These are phyloP conservation scores for Delia radicum DNA, from an alignment of 1,140 invertebrate species.

Conservation along the genomic window DNA sequence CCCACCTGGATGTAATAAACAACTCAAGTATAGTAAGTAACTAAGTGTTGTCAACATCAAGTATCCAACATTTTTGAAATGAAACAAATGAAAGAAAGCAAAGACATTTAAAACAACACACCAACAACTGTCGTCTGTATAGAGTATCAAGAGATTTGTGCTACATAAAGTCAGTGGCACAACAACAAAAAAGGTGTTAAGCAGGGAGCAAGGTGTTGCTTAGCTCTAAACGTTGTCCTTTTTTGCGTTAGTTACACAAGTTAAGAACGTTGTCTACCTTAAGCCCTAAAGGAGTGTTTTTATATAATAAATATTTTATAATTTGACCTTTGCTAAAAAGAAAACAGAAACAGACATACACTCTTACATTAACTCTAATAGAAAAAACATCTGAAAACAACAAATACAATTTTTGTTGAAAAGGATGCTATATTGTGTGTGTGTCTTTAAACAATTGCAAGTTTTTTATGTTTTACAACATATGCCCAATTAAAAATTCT, in stretches of 20 bases:
- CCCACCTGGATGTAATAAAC: not conserved
- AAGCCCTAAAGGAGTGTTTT: not conserved
- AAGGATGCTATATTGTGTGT: not conserved
- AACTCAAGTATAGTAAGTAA: not conserved
- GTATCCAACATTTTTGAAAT: not conserved
- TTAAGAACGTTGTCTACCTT: not conserved
- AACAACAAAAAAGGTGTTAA: not conserved
- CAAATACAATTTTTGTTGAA: not conserved
- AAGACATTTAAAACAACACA: not conserved
- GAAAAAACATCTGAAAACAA: not conserved
- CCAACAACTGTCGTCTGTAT: not conserved
- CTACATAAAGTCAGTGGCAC: no score
- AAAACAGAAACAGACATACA: not conserved
- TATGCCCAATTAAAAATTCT: conserved; percentile 22
- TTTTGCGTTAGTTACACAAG: not conserved
- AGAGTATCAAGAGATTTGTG: not conserved
- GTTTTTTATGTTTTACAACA: not conserved
- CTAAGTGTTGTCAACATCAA: not conserved
- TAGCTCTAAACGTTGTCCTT: not conserved
- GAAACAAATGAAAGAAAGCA: not conserved
- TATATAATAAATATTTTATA: not conserved
- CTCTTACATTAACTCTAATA: not conserved
- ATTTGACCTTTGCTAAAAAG: not conserved
- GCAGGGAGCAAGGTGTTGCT: not conserved
- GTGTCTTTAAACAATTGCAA: not conserved